Percentiles rank a stretch among this genome's conserved stretches.
These are phyloP conservation scores for Himalopsyche kuldschensis DNA, from an alignment of 2,888 invertebrate species.

Conservation along the genomic window DNA sequence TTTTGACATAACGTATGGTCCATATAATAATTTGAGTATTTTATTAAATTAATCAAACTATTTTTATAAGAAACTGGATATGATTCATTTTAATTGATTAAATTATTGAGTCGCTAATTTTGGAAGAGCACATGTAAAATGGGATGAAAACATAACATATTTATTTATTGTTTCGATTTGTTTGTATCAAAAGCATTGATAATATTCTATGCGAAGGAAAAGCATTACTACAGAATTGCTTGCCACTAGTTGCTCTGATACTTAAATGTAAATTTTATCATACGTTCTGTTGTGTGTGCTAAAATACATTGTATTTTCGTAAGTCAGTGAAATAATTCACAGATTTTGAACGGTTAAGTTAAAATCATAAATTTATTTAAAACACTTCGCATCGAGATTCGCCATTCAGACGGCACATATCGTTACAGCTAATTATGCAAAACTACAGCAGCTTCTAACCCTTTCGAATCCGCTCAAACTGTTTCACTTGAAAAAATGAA, in stretches of 20 bases:
- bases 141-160: no score
- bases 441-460: background rate
- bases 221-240: background rate
- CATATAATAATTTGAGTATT: no score
- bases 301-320: background rate
- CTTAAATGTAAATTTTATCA: background rate
- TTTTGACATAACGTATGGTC: no score
- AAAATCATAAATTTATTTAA: background rate
- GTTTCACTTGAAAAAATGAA: no score
- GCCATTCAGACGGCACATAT: background rate
- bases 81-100: no score
- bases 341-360: background rate
- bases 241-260: background rate
- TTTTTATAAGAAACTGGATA: no score
- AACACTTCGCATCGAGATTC: background rate
- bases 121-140: no score
- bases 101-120: no score
- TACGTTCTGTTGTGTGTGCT: background rate
- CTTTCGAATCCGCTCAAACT: background rate
- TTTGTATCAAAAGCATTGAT: background rate
- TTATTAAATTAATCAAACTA: no score
- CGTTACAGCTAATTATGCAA: slow-evolving; percentile 1
- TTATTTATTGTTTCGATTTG: no score
- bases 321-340: background rate
- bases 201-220: background rate